Evolutionary conservation across 2,888 invertebrate genomes (phyloP).

Genomic region (Drosophila pegasa): DNA sequence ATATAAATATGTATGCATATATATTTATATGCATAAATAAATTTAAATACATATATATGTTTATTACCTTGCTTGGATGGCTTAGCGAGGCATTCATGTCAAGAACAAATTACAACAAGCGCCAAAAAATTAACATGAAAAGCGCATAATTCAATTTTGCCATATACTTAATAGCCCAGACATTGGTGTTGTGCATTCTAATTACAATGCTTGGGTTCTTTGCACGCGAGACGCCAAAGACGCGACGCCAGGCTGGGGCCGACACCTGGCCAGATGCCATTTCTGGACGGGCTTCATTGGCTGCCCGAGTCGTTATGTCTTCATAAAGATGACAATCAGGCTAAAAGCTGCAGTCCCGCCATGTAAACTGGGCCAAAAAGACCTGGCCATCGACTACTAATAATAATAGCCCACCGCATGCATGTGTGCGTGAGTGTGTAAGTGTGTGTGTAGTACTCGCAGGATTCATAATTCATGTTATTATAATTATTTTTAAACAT

Average conservation of each 20-base stretch:
- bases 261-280: constrained; percentile 25
- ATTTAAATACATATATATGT: constrained; percentile 6
- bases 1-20: too few species aligned
- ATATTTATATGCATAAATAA: not conserved
- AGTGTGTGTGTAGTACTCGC: constrained; percentile 17
- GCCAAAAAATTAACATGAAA: constrained; percentile 63
- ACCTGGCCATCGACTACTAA: constrained; percentile 58
- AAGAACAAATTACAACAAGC: constrained; percentile 51
- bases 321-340: constrained; percentile 76
- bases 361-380: constrained; percentile 73
- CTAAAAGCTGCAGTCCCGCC: constrained; percentile 50
- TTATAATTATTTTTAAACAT: constrained; percentile 78
- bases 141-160: constrained; percentile 47
- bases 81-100: constrained; percentile 51
- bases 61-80: constrained; percentile 1
- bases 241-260: not conserved
- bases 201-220: constrained; percentile 58
- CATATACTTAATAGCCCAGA: constrained; percentile 52
- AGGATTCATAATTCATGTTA: constrained; percentile 68
- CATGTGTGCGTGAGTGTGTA: not conserved
- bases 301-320: constrained; percentile 71
- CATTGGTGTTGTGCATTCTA: constrained; percentile 62
- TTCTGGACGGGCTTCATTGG: constrained; percentile 45
- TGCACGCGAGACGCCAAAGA: constrained; percentile 41
- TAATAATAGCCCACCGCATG: constrained; percentile 56